Base-by-base conservation (phyloP, 2,888 invertebrate genomes). In the Ichneumoninae sp. region DNA sequence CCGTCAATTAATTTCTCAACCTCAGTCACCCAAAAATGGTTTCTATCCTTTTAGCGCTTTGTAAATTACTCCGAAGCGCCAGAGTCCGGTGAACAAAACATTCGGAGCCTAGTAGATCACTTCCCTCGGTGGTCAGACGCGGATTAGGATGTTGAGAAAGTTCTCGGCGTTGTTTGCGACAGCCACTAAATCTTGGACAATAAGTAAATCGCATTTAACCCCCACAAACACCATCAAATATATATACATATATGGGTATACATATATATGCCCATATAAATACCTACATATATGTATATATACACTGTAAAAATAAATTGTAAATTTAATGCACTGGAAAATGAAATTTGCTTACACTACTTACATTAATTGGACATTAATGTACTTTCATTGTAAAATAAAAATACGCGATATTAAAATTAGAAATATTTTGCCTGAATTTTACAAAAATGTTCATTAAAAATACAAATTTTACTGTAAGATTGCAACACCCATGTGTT, bases 161-260 rank as follows among this genome's bases (percentile, higher is more conserved):
- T 80, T 69, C 26, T 65, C 77, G 54, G 77, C 47, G 74, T 82
- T 85, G 85, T 85, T 82, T 54, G 79, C 79, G 82, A 85, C 82
- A 85, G 85, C 79, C 66, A 50, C 60, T 85, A 85, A 85, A 85
- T 85, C 85, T 79, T 82, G 22, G 3, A 13, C 54, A 73, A 79
- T 76, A 79, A 82, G 70, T 57, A 82, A 79, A 79, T 78, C 66
- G 66, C 65, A 30, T 50, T 22, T 26, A 54, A 60, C 57, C 40
- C 26, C 40, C 16, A n/a, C 19, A 76, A 65, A 50, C 13, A 19
- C 40, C 19, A 36, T 22, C 30, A 60, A 26, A 26, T 16, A 26
- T 60, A 10, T 57, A 60, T 60, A 26, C 13, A 22, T 30, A n/a
- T n/a, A n/a, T n/a, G n/a, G n/a, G n/a, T 60, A 10, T 57, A 60